Conservation (phyloP, 2,888 invertebrate genomes). For the Spialia ferax region DNA sequence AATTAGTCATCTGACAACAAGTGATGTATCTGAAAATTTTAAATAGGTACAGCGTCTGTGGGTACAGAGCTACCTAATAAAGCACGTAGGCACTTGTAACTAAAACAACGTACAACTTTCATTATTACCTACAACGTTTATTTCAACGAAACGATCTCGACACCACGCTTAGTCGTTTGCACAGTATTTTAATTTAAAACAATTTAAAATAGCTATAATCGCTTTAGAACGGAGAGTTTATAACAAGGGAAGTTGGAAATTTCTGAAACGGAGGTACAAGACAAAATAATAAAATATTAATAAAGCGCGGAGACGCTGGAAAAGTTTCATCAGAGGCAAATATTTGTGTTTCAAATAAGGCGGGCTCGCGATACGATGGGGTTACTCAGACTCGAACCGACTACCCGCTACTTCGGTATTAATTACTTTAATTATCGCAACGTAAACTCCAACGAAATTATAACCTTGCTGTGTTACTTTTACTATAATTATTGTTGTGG, state of each 20-base stretch:
- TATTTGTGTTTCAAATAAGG: slow-evolving; percentile 86
- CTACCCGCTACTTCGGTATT: slow-evolving; percentile 47
- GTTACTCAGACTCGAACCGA: slow-evolving; percentile 64
- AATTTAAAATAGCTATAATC: slow-evolving; percentile 83
- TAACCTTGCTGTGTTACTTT: slow-evolving; percentile 35
- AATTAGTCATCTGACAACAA: too few species aligned
- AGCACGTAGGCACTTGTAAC: background rate
- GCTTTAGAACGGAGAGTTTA: slow-evolving; percentile 79
- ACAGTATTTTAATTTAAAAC: slow-evolving; percentile 85
- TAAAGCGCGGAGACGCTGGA: slow-evolving; percentile 81
- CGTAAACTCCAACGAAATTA: slow-evolving; percentile 42
- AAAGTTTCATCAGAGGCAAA: slow-evolving; percentile 81
- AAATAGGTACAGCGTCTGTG: too few species aligned
- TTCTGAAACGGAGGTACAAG: slow-evolving; percentile 80
- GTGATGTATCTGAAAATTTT: too few species aligned
- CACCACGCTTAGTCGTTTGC: slow-evolving; percentile 67
- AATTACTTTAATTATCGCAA: slow-evolving; percentile 50
- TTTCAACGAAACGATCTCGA: slow-evolving; percentile 59
- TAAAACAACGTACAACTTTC: slow-evolving; percentile 9
- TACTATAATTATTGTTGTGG: background rate
- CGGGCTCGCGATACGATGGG: slow-evolving; percentile 75
- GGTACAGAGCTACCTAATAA: too few species aligned
- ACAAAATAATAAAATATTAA: slow-evolving; percentile 87
- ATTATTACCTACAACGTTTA: slow-evolving; percentile 48
- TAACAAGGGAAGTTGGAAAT: slow-evolving; percentile 82